phyloP scores from a whole-genome alignment of 2,888 invertebrate genomes.

The Drosophila conformis region DNA sequence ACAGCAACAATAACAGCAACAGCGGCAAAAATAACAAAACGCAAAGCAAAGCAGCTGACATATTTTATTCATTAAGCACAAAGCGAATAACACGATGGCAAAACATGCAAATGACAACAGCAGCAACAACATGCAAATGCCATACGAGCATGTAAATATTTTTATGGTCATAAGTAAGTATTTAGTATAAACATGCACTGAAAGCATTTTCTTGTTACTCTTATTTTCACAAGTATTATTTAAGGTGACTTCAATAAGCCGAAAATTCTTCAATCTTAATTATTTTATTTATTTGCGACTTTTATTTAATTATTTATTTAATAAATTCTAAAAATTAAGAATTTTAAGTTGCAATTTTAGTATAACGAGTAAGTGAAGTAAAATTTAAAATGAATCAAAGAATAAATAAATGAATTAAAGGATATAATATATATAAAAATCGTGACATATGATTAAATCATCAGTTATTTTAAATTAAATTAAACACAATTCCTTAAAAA shows the following conservation, averaged over 20 bases:
- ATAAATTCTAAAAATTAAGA: no score
- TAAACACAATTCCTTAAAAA: neutral
- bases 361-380: neutral
- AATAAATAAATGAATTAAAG: neutral
- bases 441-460: neutral
- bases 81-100: conserved; percentile 62
- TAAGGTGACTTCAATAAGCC: no score
- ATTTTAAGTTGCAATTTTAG: neutral
- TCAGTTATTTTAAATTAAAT: neutral
- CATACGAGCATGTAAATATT: conserved; percentile 76
- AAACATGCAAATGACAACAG: conserved; percentile 78
- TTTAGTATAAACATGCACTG: conserved; percentile 59
- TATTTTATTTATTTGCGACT: neutral
- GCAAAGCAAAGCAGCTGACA: conserved; percentile 70
- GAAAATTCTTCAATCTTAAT: no score
- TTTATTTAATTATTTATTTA: neutral
- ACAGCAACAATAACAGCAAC: conserved; percentile 3
- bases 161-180: conserved; percentile 81
- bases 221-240: neutral
- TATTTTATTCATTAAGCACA: conserved; percentile 80
- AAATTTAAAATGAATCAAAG: neutral
- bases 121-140: conserved; percentile 50
- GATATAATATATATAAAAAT: neutral
- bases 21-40: conserved; percentile 4
- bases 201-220: neutral